phyloP scores from a whole-genome alignment of 2,797 vertebrate genomes.

The Craterocephalus amniculus region DNA sequence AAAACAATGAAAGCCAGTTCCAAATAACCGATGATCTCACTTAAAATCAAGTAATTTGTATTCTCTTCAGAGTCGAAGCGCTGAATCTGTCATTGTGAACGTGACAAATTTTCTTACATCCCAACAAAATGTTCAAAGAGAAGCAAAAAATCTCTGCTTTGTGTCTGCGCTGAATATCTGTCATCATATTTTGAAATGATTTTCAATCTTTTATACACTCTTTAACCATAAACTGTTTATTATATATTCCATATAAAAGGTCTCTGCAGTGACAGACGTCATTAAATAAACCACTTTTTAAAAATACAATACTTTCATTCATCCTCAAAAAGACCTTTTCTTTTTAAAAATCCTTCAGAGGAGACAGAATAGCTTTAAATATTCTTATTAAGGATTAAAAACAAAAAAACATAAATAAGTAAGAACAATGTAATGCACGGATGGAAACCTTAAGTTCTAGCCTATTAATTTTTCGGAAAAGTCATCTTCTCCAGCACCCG shows the following conservation, averaged over 20 bases:
- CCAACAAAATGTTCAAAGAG: neutral
- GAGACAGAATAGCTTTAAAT: neutral
- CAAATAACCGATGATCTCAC: neutral
- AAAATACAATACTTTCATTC: too few relatives aligned
- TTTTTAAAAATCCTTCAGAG: neutral
- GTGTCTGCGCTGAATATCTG: too few relatives aligned
- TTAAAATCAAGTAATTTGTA: neutral
- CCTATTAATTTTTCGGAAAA: slow-evolving; percentile 1
- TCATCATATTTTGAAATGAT: neutral
- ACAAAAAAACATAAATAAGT: neutral
- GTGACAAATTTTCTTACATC: neutral
- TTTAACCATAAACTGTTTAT: neutral
- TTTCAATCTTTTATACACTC: too few relatives aligned
- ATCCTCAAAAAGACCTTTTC: neutral
- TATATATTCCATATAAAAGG: neutral
- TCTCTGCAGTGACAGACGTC: too few relatives aligned
- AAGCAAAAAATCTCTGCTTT: neutral
- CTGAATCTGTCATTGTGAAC: neutral
- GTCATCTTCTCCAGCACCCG: neutral
- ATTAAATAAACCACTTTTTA: too few relatives aligned
- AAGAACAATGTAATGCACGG: too few relatives aligned
- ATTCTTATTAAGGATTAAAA: neutral
- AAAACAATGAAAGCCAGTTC: neutral
- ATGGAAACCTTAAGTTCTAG: neutral
- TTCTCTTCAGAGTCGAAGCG: neutral